Base-by-base conservation (phyloP, 2,113 vertebrate species). In the Podarcis muralis region DNA sequence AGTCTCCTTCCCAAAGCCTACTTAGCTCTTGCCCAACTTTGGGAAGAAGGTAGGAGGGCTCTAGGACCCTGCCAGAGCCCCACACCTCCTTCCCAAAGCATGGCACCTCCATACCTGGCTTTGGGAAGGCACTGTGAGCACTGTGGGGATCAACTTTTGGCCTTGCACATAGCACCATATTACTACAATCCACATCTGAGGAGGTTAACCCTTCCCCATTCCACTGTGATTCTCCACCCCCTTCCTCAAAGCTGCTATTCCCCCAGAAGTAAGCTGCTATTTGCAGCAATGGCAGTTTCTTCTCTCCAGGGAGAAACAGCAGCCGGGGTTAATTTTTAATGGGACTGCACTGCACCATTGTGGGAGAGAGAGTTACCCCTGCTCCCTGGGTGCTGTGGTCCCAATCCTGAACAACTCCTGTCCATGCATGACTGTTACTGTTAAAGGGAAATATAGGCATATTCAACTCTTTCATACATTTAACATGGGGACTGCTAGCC, bases 291-390 rank as follows among this genome's bases (percentile, higher is more conserved):
- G 13, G 1, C 30, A 72, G 71, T n/a, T 72, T 72, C 71, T n/a
- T 72, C 71, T n/a, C 13, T 32, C 5, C 15, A 13, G 71, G 71
- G n/a, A 16, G 71, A 72, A 71, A n/a, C 16, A n/a, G 69, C 13
- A 32, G 69, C 30, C 2, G 4, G 27, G 30, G 69, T 12, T 71
- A 5, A 5, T 32, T 71, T 71, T n/a, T n/a, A 4, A 32, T 72
- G 15, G 1, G n/a, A 25, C n/a, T 72, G 30, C n/a, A n/a, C 48
- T 1, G 5, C 5, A 72, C 32, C 18, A 53, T 53, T 53, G 48
- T n/a, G n/a, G 71, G 5, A 0, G 9, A n/a, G 15, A 71, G 3
- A 15, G 30, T 30, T 9, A 16, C 30, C 1, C n/a, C 5, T 11
- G 9, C n/a, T 62, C 15, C 68, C 25, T 72, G 15, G 48, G 48